Evolutionary conservation across 1,140 invertebrate genomes (phyloP).

Genomic region (Scylla paramamosain): DNA sequence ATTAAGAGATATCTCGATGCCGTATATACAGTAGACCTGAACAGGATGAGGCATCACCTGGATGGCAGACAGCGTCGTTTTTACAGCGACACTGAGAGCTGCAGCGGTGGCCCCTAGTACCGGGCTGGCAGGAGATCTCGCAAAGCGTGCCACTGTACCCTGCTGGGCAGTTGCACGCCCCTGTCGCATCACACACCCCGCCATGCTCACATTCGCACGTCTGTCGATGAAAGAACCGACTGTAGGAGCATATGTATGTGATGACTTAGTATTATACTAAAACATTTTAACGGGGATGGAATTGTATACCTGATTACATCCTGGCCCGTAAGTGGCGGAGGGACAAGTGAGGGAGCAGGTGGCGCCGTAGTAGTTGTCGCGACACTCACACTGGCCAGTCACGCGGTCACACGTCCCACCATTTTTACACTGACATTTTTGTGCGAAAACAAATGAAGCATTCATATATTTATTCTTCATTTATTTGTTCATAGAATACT

Average conservation of each 20-base stretch:
- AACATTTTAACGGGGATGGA: background rate
- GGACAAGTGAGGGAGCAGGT: slow-evolving; percentile 91
- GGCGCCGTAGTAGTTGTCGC: slow-evolving; percentile 83
- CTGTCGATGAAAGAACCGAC: slow-evolving; percentile 77
- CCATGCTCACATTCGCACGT: slow-evolving; percentile 87
- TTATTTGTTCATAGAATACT: too few relatives aligned
- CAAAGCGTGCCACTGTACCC: slow-evolving; percentile 80
- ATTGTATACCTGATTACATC: slow-evolving; percentile 82
- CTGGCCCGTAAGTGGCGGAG: slow-evolving; percentile 85
- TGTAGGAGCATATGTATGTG: background rate
- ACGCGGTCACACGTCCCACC: slow-evolving; percentile 90
- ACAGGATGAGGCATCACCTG: slow-evolving; percentile 28
- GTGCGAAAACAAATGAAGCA: background rate
- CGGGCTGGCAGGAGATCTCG: slow-evolving; percentile 81
- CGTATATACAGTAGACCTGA: background rate
- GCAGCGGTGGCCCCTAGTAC: slow-evolving; percentile 78
- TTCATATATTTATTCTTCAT: too few relatives aligned
- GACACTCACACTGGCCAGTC: slow-evolving; percentile 91
- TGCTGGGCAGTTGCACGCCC: slow-evolving; percentile 88
- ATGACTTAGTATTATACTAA: background rate
- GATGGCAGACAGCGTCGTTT: slow-evolving; percentile 59
- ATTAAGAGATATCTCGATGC: slow-evolving; percentile 21
- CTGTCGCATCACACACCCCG: slow-evolving; percentile 81
- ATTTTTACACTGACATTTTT: slow-evolving; percentile 85
- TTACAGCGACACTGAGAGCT: slow-evolving; percentile 78